These are phyloP conservation scores for Wasmannia auropunctata DNA, from an alignment of 1,140 invertebrate species.

Conservation along the genomic window DNA sequence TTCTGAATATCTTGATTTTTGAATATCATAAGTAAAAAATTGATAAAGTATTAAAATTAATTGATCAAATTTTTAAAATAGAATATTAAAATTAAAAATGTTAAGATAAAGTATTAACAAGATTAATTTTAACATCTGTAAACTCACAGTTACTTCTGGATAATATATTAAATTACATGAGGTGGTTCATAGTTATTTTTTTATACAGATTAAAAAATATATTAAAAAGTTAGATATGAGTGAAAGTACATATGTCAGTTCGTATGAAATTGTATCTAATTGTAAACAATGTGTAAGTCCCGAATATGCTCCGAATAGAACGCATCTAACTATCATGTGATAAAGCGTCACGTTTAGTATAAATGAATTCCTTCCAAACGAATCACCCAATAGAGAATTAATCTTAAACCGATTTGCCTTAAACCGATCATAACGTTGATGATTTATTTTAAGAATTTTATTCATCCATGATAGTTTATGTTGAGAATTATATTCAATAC, in stretches of 20 bases:
- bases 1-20: no score
- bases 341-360: not conserved
- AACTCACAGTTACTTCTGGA: not conserved
- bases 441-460: conserved; percentile 32
- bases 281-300: not conserved
- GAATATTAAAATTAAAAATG: not conserved
- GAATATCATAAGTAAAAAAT: not conserved
- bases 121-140: not conserved
- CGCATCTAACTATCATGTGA: conserved; percentile 23
- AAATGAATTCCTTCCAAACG: not conserved
- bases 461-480: not conserved
- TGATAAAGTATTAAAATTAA: not conserved
- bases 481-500: not conserved
- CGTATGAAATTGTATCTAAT: not conserved
- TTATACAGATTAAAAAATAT: conserved; percentile 7
- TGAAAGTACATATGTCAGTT: not conserved
- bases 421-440: not conserved
- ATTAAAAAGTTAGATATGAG: not conserved
- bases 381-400: not conserved
- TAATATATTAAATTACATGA: not conserved
- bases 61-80: not conserved
- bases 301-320: not conserved
- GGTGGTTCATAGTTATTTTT: not conserved
- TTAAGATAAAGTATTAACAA: not conserved
- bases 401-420: not conserved